Base-by-base conservation (phyloP, 35 echinoderm and acorn worm genomes). In the Stichopus chloronotus region DNA sequence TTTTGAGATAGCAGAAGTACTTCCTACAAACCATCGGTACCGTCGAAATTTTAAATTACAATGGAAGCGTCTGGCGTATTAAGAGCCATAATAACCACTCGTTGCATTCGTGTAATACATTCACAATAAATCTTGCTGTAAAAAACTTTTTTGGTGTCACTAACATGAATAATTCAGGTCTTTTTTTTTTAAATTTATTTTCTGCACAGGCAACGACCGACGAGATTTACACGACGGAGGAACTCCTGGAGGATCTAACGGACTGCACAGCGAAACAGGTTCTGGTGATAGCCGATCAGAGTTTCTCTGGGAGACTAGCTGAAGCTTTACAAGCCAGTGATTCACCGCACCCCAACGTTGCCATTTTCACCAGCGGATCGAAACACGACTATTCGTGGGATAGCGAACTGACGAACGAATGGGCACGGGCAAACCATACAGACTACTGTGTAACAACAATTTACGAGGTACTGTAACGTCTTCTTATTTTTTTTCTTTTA, bases 221-320 rank as follows among this genome's bases (percentile, higher is more conserved):
- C 14, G 97, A 99, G 74, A 93, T 77, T 55, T 95, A 96, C 92
- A 92, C 91, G 1, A 79, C 92, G 4, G 56, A 53, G 0, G 97
- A 99, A 93, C 72, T 99, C 12, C 30, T 96, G 5, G 87, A 93
- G 91, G 97, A 99, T 84, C 81, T 99, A 21, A 25, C 90, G 6
- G 83, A 95, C 57, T 99, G 97, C 63, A 63, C 59, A 25, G 95
- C 97, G 8, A 91, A 93, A 43, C 93, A 92, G 23, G 93, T 99
- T 5, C 96, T 96, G 19, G 60, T 99, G 16, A 92, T 99, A 3
- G 94, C 95, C n/a, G 97, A 99, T 86, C 97, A 99, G 79, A 99
- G 97, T 72, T 99, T 92, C 65, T 99, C 97, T 8, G 97, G 97
- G 8, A 55, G 92, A 16, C 78, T 99, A 17, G 95, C 92, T 1